Evolutionary conservation across 2,888 invertebrate genomes (phyloP), one percentile per base, ranked within the genome.

Genomic region (Leptinotarsa tumamoca): DNA sequence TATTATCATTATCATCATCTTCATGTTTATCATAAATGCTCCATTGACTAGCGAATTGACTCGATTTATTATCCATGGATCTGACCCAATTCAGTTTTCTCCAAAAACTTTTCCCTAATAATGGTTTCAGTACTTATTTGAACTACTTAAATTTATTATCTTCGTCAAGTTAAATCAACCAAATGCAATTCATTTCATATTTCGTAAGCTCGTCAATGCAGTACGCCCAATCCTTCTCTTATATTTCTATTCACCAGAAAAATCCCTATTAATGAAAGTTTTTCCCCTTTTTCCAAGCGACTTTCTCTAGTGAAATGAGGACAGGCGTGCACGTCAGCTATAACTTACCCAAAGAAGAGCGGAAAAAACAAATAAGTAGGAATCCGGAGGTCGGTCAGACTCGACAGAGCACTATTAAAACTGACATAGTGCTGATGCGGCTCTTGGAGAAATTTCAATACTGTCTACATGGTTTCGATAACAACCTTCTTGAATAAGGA

Each of bases 301-400:
- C 63, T 43, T 43, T 33, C 63, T 58, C 43, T 21, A 13, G 33
- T 33, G 43, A 43, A 63, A 43, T 63, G 63, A 43, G 43, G n/a
- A 68, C 58, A 82, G 84, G 84, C 83, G 85, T 85, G 85, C 81
- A 79, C 73, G 76, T 82, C 82, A 81, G 82, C 83, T 78, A 84
- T 84, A 85, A 84, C 82, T 85, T 80, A 83, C 75, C 73, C 80
- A 43, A 71, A 73, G 73, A 80, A 81, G 81, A 81, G 76, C 80
- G 83, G 83, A 83, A 84, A 83, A 83, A 82, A 82, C 84, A 82
- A 84, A 84, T 82, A 82, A 84, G 80, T 82, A 82, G 81, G 81
- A 82, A 80, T 82, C 81, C 82, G 82, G 80, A 80, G 79, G 79
- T 76, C 75, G 82, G 77, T 79, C 80, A 79, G 79, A 78, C 79